Percentiles rank a stretch among this genome's conserved stretches.
Evolutionary conservation across 2,888 invertebrate species (phyloP).

Genomic region (Melanophora roralis): DNA sequence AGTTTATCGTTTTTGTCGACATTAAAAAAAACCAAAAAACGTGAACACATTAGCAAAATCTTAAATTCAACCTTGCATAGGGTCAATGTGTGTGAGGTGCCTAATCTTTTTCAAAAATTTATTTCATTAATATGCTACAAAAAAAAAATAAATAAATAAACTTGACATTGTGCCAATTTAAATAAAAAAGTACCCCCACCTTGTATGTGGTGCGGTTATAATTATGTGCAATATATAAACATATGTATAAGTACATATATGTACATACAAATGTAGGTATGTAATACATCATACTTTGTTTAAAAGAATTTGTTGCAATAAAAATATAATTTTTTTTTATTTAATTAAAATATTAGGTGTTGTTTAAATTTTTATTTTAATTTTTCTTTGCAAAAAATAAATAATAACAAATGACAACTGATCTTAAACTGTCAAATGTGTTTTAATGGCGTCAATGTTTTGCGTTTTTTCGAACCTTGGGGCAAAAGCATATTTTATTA

Average conservation of each 20-base stretch:
- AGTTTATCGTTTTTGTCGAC: background rate
- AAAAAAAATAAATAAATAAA: background rate
- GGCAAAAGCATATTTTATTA: background rate
- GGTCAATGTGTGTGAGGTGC: constrained; percentile 30
- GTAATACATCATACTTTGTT: too few relatives aligned
- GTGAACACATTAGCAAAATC: background rate
- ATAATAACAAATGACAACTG: constrained; percentile 4
- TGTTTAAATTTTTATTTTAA: constrained; percentile 2
- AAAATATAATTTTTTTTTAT: too few relatives aligned
- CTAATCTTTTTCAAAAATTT: background rate
- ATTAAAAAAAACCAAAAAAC: background rate
- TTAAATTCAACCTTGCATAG: constrained; percentile 27
- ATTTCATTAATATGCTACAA: background rate
- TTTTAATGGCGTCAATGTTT: constrained; percentile 38
- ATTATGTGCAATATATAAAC: background rate
- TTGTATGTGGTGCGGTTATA: too few relatives aligned
- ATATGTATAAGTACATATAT: too few relatives aligned
- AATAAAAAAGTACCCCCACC: too few relatives aligned
- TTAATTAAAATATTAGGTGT: too few relatives aligned
- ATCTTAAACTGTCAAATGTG: constrained; percentile 43
- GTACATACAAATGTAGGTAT: too few relatives aligned
- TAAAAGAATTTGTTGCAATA: too few relatives aligned
- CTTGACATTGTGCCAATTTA: constrained; percentile 15
- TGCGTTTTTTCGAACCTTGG: constrained; percentile 45
- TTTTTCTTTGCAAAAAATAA: background rate